Evolutionary conservation across 2,797 vertebrate genomes (phyloP), one percentile per base, ranked within the genome.

Genomic region (Hoplostethus atlanticus): DNA sequence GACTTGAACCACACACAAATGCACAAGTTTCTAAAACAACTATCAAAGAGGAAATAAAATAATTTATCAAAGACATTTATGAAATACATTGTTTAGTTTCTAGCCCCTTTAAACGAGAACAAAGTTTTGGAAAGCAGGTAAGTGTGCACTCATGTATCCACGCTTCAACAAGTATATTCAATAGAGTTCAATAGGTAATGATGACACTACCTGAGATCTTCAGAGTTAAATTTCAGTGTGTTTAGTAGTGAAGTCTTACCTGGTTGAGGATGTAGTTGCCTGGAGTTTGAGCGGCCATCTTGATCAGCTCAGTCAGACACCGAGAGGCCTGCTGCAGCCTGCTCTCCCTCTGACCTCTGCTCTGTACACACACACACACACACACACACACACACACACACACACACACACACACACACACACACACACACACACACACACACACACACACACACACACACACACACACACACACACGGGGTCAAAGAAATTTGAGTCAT

Each of bases 251-350:
- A 70, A n/a, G 36, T 0, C 15, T 85, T 70, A 98, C 97, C 96
- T 98, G 97, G 86, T 98, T 96, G 1, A 98, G 94, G 76, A 98
- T 98, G 81, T 96, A 97, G 89, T 97, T 98, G 15, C 95, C 93
- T 50, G 92, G 94, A 68, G 89, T 94, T 73, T 93, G 82, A 40
- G 96, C 95, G 54, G 96, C 97, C 4, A 95, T 77, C 83, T 94
- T 96, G 79, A 98, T 94, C 69, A 98, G 86, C 50, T 96, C 93
- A 74, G 95, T 97, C 68, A 98, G 91, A 88, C 96, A 97, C 77
- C 95, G 96, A 71, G 96, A 95, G 46, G 97, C 96, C 92, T 97
- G 95, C 86, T 94, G 96, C 66, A 96, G 88, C 77, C 91, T 85
- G 73, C 83, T 71, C 60, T 96, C 94, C 76, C 81, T 91, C 72